Conservation (phyloP, 1,140 invertebrate genomes). For the Probaryconus sp. region DNA sequence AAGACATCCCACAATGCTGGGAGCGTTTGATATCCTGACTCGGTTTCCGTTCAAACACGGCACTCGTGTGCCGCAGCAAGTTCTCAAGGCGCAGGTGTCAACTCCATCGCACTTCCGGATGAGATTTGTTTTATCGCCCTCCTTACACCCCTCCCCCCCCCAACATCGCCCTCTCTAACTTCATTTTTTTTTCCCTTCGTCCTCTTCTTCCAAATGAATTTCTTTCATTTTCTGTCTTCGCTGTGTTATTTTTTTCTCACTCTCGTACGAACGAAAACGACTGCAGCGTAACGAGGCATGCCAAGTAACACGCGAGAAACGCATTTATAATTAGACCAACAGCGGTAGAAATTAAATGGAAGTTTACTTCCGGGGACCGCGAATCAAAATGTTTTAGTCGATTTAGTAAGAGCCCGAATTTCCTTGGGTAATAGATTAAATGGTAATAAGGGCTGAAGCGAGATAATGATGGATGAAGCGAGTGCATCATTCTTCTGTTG, state of each 20-base stretch:
- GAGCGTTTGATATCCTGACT: slow-evolving; percentile 51
- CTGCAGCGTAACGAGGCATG: slow-evolving; percentile 53
- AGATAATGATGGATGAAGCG: slow-evolving; percentile 32
- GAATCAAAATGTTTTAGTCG: slow-evolving; percentile 41
- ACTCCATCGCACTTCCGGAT: slow-evolving; percentile 51
- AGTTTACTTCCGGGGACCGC: slow-evolving; percentile 49
- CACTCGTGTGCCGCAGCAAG: slow-evolving; percentile 13
- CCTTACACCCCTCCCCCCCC: slow-evolving; percentile 18
- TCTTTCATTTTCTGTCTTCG: neutral
- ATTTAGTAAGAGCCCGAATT: slow-evolving; percentile 35
- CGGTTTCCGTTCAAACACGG: slow-evolving; percentile 59
- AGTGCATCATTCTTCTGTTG: neutral
- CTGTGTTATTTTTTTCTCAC: neutral
- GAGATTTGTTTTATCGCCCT: slow-evolving; percentile 42
- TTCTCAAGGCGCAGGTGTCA: slow-evolving; percentile 62
- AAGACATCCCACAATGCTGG: slow-evolving; percentile 59
- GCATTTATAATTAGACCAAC: slow-evolving; percentile 57
- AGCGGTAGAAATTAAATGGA: slow-evolving; percentile 48
- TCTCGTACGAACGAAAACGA: slow-evolving; percentile 31
- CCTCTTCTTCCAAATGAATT: neutral
- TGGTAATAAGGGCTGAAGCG: slow-evolving; percentile 30
- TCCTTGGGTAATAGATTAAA: slow-evolving; percentile 35
- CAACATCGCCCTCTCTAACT: neutral
- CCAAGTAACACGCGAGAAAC: slow-evolving; percentile 49
- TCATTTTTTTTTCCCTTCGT: neutral